Conservation (phyloP, 2,797 vertebrate species). For the Eulemur mongoz region DNA sequence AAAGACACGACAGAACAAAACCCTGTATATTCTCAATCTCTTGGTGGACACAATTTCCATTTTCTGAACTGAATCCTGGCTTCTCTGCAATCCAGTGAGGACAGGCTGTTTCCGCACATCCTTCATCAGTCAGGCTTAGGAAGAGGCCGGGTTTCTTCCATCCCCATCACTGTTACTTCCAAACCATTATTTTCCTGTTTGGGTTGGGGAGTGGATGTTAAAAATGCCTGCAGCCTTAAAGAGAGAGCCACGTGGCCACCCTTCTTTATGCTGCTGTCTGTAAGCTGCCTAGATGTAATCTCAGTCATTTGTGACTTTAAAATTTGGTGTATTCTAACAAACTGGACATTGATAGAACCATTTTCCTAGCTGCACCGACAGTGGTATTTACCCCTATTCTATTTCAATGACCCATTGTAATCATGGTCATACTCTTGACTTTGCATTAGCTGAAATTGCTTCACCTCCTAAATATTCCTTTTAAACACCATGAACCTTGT, state of each 20-base stretch:
- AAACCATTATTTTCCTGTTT: not conserved
- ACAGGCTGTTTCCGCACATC: not conserved
- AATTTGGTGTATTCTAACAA: not conserved
- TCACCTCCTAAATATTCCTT: not conserved
- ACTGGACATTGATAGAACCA: not conserved
- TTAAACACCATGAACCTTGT: not conserved
- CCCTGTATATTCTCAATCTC: not conserved
- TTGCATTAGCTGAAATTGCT: not conserved
- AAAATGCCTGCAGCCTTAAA: not conserved
- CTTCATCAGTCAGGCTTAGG: not conserved
- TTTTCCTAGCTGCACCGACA: not conserved
- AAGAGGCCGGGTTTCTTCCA: not conserved
- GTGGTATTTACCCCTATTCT: not conserved
- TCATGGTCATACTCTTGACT: not conserved
- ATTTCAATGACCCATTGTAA: not conserved
- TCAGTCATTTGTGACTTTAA: not conserved
- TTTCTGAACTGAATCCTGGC: not conserved
- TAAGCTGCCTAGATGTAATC: not conserved
- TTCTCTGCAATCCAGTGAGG: not conserved
- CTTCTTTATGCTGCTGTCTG: not conserved
- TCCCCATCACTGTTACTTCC: not conserved
- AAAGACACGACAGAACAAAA: not conserved
- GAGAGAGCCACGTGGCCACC: not conserved
- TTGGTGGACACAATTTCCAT: not conserved
- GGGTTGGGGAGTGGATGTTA: not conserved